phyloP scores from a whole-genome alignment of 1,140 invertebrate species.

The Pteromalus puparum region DNA sequence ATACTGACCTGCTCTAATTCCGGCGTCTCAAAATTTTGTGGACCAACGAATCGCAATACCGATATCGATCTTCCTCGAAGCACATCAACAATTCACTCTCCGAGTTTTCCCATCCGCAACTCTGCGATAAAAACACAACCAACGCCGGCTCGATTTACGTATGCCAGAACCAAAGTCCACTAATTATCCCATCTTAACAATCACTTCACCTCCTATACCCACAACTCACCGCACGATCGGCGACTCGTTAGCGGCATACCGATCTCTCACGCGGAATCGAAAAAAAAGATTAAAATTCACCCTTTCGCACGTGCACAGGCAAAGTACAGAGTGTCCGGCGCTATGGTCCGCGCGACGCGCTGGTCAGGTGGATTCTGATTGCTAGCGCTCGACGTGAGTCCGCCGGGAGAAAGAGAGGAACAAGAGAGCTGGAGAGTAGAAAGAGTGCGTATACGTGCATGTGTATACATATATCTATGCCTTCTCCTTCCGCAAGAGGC shows the following conservation, averaged over 20 bases:
- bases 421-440: background rate
- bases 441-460: background rate
- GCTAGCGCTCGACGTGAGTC: background rate
- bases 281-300: background rate
- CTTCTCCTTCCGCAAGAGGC: constrained; percentile 32
- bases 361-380: constrained; percentile 48
- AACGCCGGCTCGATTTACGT: too few species aligned
- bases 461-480: background rate
- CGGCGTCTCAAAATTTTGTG: background rate
- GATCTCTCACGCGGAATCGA: background rate
- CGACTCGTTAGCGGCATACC: background rate
- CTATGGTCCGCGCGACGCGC: constrained; percentile 20
- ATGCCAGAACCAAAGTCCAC: background rate
- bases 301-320: background rate
- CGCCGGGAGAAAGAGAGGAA: constrained; percentile 30
- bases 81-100: too few species aligned
- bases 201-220: background rate
- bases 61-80: background rate
- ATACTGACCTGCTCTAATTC: constrained; percentile 26
- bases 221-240: background rate
- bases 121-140: background rate
- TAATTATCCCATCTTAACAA: background rate
- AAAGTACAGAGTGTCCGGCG: background rate
- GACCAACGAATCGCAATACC: background rate
- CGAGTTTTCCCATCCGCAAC: too few species aligned